Conservation (phyloP, 2,888 invertebrate species). For the Sphaerophoria rueppellii region DNA sequence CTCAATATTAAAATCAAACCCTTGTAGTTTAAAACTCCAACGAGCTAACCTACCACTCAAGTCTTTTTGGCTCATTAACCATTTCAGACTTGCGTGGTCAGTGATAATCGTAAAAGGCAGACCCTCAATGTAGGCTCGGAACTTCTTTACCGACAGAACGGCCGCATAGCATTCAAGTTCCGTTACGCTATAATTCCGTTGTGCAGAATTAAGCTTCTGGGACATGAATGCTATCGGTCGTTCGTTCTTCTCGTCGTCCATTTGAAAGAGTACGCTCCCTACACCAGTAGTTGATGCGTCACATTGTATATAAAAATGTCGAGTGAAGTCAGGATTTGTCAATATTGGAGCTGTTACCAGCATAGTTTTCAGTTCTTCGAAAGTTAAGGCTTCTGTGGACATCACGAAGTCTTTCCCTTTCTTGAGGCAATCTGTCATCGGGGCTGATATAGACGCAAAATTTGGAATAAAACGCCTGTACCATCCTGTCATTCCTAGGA, state of each 20-base stretch:
- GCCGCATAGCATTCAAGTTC: too few relatives aligned
- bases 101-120: neutral
- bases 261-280: slow-evolving; percentile 23
- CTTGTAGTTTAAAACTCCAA: slow-evolving; percentile 14
- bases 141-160: neutral
- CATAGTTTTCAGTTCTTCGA: too few relatives aligned
- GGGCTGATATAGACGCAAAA: too few relatives aligned
- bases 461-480: too few relatives aligned
- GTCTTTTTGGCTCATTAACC: neutral
- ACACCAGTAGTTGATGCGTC: slow-evolving; percentile 25
- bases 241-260: too few relatives aligned
- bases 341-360: too few relatives aligned
- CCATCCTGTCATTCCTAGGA: too few relatives aligned
- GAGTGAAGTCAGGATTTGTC: neutral
- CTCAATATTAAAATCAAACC: slow-evolving; percentile 11
- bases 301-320: neutral
- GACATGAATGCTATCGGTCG: slow-evolving; percentile 15
- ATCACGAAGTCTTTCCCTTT: too few relatives aligned
- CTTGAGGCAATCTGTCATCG: too few relatives aligned
- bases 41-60: slow-evolving; percentile 15
- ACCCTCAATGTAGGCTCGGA: neutral
- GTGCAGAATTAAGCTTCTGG: too few relatives aligned
- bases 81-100: slow-evolving; percentile 4
- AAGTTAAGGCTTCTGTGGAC: too few relatives aligned
- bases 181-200: too few relatives aligned